Base-by-base conservation (phyloP, 2,888 invertebrate species). In the Gymnoscelis rufifasciata region DNA sequence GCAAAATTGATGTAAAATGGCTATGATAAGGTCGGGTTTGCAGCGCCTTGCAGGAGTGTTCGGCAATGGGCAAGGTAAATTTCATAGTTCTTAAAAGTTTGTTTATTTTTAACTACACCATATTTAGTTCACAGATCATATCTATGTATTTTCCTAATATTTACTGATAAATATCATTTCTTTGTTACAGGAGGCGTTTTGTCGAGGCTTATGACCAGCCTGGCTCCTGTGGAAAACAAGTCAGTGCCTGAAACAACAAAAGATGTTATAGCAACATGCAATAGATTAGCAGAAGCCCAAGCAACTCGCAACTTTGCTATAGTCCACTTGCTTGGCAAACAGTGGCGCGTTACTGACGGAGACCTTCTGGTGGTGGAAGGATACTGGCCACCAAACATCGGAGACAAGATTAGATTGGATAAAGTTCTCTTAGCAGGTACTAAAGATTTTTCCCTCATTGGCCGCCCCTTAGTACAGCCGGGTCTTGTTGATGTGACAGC, bases 301-400 rank as follows among this genome's bases (percentile, higher is more conserved):
- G 78, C 89, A 7, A 92, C 93, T 3, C 83, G 94, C 28, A 86
- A 93, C 52, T 97, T 97, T 79, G 97, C 97, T 0, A 91, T 97
- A 1, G 90, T 97, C 0, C 93, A 95, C 62, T 61, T 97, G 11
- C 88, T 92, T 50, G 96, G 96, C 7, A 95, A 93, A 76, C 97
- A 97, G 67, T 95, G 93, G 79, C 93, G 95, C 78, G 90, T 97
- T 0, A 95, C 96, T 0, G 90, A 92, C 47, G 95, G 94, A n/a
- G 97, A 97, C 78, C 83, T 97, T 2, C 89, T 97, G 19, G 89
- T 96, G 0, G 84, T 97, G 0, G 93, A 95, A 78, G 95, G 95
- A 0, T 92, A 92, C 66, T 96, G 96, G 95, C 93, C 94, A 23
- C 95, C 96, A 1, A 91, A 91, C 40, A 90, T 91, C 43, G 95